A percentile compares a stretch with the other conserved stretches of the same genome.
Conservation (phyloP, 2,113 vertebrate species). For the Synodontis membranacea region DNA sequence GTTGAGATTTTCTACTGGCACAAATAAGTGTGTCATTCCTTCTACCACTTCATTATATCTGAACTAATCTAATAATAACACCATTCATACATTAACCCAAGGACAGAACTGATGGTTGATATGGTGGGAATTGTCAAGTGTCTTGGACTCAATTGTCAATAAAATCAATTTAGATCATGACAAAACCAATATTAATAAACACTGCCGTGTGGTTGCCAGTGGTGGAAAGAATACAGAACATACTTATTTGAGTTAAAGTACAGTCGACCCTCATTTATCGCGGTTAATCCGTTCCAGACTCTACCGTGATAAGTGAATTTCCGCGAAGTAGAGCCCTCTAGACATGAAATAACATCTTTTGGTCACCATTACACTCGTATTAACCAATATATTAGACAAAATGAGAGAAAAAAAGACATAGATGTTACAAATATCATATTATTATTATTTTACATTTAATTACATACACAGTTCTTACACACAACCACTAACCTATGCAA, state of each 20-base stretch:
- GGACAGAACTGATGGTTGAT: neutral
- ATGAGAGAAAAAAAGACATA: no score
- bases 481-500: no score
- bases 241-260: neutral
- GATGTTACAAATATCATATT: no score
- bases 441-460: no score
- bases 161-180: neutral
- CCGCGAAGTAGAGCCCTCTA: no score
- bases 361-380: no score
- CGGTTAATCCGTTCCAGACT: no score
- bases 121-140: neutral
- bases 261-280: no score
- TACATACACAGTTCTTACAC: no score
- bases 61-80: neutral
- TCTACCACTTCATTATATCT: neutral
- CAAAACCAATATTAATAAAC: neutral
- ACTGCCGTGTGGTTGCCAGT: neutral
- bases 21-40: neutral
- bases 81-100: neutral
- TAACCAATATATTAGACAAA: no score
- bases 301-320: no score
- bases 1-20: neutral
- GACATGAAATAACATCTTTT: no score
- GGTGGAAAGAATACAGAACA: neutral
- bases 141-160: neutral